phyloP scores from a whole-genome alignment of 2,888 invertebrate species.

The Rhaphigaster nebulosa region DNA sequence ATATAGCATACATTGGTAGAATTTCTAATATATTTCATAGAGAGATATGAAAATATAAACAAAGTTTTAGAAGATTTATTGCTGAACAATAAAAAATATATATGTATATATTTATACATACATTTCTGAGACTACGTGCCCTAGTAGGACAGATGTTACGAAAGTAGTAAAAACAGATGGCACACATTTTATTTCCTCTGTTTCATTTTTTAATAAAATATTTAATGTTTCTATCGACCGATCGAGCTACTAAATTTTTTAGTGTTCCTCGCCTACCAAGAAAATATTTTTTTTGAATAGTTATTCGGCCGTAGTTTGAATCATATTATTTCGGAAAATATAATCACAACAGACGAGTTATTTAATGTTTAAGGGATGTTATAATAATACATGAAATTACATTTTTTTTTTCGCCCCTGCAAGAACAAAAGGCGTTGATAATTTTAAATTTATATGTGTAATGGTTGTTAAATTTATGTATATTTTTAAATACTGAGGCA shows the following conservation, averaged over 20 bases:
- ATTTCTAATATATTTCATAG: too few species aligned
- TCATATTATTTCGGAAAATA: too few species aligned
- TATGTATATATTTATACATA: background rate
- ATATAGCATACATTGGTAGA: too few species aligned
- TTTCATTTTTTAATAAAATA: background rate
- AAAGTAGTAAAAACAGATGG: background rate
- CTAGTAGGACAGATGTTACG: background rate
- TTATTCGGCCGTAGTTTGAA: background rate
- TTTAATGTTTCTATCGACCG: conserved; percentile 7
- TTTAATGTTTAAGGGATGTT: too few species aligned
- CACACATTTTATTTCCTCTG: background rate
- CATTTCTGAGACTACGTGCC: background rate
- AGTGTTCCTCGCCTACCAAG: background rate
- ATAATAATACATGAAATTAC: too few species aligned
- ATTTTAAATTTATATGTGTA: too few species aligned
- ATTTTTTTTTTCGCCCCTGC: too few species aligned
- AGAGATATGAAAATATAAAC: too few species aligned
- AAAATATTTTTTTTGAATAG: background rate
- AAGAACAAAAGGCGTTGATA: too few species aligned
- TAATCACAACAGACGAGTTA: too few species aligned
- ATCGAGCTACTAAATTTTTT: background rate
- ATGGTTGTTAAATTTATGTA: too few species aligned
- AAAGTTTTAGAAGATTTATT: background rate
- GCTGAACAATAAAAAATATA: background rate
- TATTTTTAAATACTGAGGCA: too few species aligned